Percentiles rank a stretch among this genome's conserved stretches.
Evolutionary conservation across 2,797 vertebrate species (phyloP).

Genomic region (Ciconia nigra): DNA sequence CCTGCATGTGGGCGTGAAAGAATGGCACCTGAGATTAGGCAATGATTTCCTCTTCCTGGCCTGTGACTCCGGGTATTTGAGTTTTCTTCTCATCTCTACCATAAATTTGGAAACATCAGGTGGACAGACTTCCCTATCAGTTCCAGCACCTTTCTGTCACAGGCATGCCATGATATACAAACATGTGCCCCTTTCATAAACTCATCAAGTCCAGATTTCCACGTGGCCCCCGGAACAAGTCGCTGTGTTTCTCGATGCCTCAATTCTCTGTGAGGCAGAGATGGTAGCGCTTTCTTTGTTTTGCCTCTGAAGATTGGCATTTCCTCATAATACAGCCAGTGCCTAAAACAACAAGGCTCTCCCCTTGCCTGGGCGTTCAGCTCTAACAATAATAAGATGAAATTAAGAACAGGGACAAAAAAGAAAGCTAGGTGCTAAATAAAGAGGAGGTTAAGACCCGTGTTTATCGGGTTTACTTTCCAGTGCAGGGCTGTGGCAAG

Average conservation of each 20-base stretch:
- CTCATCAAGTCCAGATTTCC: neutral
- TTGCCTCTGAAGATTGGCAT: neutral
- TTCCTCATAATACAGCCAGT: neutral
- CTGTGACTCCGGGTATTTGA: neutral
- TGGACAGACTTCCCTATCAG: neutral
- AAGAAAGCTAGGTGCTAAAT: neutral
- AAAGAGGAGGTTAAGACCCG: neutral
- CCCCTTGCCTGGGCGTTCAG: neutral
- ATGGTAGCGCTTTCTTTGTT: neutral
- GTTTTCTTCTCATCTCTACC: neutral
- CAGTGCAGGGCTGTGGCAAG: neutral
- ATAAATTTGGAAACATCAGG: neutral
- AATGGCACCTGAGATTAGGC: neutral
- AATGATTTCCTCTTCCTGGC: neutral
- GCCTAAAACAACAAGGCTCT: neutral
- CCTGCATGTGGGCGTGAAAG: neutral
- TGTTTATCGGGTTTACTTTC: neutral
- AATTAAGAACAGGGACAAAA: neutral
- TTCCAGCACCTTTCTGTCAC: neutral
- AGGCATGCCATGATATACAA: neutral
- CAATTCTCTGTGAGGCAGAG: neutral
- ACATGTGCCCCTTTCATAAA: neutral
- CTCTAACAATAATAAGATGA: neutral
- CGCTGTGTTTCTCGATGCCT: rapidly evolving
- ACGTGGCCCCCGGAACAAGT: rapidly evolving